These are phyloP conservation scores for Crypturellus undulatus DNA, from an alignment of 2,113 vertebrate genomes.

Conservation along the genomic window DNA sequence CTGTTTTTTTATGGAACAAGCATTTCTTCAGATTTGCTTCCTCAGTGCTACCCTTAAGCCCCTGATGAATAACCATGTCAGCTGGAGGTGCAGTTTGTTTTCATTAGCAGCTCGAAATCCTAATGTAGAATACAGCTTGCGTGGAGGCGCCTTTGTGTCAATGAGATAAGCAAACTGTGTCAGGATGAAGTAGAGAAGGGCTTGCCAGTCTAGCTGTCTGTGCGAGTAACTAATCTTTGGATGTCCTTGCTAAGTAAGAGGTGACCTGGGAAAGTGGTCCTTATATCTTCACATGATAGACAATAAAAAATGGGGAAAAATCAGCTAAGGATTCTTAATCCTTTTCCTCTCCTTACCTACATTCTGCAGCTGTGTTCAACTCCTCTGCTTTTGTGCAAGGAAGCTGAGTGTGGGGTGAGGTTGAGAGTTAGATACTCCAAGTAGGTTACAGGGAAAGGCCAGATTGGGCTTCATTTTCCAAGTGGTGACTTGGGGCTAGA, in stretches of 20 bases:
- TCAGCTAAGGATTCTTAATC: not conserved
- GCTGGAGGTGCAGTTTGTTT: not conserved
- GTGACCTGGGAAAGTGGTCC: not conserved
- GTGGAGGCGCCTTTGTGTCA: not conserved
- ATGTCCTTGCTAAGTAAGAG: not conserved
- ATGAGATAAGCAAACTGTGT: not conserved
- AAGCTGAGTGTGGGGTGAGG: accelerated
- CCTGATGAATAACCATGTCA: not conserved
- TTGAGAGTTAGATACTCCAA: not conserved
- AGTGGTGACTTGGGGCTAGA: not conserved
- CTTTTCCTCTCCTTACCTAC: not conserved
- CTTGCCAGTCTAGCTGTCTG: not conserved
- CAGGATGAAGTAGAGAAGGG: not conserved
- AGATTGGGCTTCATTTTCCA: accelerated
- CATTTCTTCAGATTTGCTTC: not conserved
- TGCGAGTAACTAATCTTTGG: not conserved
- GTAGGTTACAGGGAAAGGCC: not conserved
- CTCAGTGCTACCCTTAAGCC: not conserved
- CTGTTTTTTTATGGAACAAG: not conserved
- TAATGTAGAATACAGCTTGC: not conserved
- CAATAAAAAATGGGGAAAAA: not conserved
- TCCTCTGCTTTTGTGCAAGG: not conserved
- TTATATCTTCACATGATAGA: accelerated
- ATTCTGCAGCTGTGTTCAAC: not conserved
- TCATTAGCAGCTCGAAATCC: not conserved